Evolutionary conservation across 64 coral and sea anemone species (phyloP).

Genomic region (Dendronephthya gigantea): DNA sequence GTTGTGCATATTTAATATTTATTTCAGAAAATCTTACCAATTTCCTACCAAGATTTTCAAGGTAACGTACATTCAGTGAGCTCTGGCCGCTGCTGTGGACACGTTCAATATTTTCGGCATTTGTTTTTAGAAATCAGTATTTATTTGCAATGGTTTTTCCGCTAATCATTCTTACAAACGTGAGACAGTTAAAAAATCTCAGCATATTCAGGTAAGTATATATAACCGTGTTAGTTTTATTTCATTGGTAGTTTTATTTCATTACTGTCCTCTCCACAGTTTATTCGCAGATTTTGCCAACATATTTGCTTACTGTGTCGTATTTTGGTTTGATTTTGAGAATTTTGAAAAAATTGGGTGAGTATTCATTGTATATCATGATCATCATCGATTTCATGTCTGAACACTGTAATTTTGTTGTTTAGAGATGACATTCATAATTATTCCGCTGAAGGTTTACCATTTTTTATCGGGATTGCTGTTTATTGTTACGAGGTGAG

Average conservation of each 20-base stretch:
- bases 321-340: conserved; percentile 99
- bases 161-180: conserved; percentile 66
- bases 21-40: conserved; percentile 81
- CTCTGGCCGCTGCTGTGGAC: background rate
- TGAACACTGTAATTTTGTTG: background rate
- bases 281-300: conserved; percentile 99
- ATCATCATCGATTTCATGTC: background rate
- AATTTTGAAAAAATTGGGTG: conserved; percentile 87
- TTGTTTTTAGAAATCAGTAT: conserved; percentile 34
- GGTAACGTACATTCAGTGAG: conserved; percentile 27
- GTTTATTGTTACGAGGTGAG: conserved; percentile 98
- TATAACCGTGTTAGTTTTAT: background rate
- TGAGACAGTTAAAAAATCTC: conserved; percentile 86
- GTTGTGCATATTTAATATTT: conserved; percentile 97
- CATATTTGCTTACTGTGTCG: conserved; percentile 96
- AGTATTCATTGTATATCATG: conserved; percentile 15
- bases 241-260: too few relatives aligned
- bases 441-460: conserved; percentile 58
- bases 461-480: conserved; percentile 92
- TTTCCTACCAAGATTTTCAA: conserved; percentile 55
- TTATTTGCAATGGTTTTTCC: conserved; percentile 67
- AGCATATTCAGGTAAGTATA: conserved; percentile 78
- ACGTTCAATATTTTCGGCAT: background rate
- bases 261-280: conserved; percentile 36
- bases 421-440: conserved; percentile 61